These are phyloP conservation scores for Oxytorus armatus DNA, from an alignment of 2,888 invertebrate species.

Conservation along the genomic window DNA sequence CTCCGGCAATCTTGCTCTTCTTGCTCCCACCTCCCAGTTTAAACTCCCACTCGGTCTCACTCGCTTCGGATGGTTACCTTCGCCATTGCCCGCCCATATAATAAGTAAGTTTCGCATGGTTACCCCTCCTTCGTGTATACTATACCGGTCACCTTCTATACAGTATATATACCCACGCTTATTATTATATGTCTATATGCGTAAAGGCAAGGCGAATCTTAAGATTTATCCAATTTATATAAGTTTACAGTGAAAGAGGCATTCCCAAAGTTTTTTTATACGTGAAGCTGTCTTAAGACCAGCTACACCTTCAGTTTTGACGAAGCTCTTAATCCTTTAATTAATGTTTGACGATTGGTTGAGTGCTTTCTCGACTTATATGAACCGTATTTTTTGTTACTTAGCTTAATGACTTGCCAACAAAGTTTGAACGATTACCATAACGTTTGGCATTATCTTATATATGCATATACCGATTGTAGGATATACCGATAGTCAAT, in stretches of 20 bases:
- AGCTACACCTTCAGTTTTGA: neutral
- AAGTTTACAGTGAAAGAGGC: slow-evolving; percentile 6
- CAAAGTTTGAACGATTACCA: neutral
- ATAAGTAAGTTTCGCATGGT: slow-evolving; percentile 66
- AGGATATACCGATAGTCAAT: too few relatives aligned
- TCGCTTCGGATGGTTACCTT: slow-evolving; percentile 56
- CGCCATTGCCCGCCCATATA: slow-evolving; percentile 64
- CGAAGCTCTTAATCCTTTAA: slow-evolving; percentile 1
- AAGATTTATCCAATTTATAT: slow-evolving; percentile 39
- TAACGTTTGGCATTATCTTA: neutral
- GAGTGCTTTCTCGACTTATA: neutral
- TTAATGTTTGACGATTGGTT: neutral
- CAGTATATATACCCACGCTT: slow-evolving; percentile 6
- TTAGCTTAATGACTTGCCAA: neutral
- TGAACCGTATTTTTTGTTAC: neutral
- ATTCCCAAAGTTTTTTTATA: neutral
- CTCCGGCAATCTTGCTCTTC: slow-evolving; percentile 6
- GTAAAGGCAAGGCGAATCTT: neutral
- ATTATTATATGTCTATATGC: slow-evolving; percentile 40
- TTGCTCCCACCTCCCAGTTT: slow-evolving; percentile 43
- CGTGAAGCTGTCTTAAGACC: neutral
- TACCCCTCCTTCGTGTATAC: slow-evolving; percentile 25
- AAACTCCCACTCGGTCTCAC: slow-evolving; percentile 49
- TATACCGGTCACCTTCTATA: slow-evolving; percentile 31
- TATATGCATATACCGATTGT: neutral